A percentile compares a stretch with the other conserved stretches of the same genome.
phyloP scores from a whole-genome alignment of 2,113 vertebrate species.

The Megalops atlanticus region DNA sequence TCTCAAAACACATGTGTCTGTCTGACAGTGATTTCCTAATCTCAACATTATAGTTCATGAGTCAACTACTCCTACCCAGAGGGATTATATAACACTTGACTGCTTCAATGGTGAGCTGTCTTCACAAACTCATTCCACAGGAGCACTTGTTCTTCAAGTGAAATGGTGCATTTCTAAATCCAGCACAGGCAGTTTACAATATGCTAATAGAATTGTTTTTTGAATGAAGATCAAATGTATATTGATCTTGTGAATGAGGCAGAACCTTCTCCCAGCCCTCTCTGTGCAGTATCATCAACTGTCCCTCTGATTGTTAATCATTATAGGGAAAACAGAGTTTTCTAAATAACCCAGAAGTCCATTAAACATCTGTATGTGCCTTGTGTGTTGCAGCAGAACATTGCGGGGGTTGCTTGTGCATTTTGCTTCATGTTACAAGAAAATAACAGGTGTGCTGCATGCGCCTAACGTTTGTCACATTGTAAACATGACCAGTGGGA shows the following conservation, averaged over 20 bases:
- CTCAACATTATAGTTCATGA: neutral
- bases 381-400: neutral
- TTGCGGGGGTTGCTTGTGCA: neutral
- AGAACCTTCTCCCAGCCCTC: neutral
- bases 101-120: neutral
- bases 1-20: constrained; percentile 8
- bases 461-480: neutral
- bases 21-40: neutral
- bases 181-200: neutral
- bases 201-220: neutral
- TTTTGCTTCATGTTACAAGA: neutral
- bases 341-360: constrained; percentile 1
- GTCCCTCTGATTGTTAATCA: neutral
- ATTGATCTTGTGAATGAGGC: neutral
- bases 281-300: no score
- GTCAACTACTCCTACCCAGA: constrained; percentile 1
- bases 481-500: neutral
- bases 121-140: neutral
- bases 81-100: neutral
- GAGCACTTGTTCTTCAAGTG: neutral
- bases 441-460: constrained; percentile 23
- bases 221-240: neutral
- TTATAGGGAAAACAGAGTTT: neutral
- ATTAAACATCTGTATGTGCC: neutral
- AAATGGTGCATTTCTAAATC: neutral